These are phyloP conservation scores for Drepana arcuata DNA, from an alignment of 1,140 invertebrate genomes.

Conservation along the genomic window DNA sequence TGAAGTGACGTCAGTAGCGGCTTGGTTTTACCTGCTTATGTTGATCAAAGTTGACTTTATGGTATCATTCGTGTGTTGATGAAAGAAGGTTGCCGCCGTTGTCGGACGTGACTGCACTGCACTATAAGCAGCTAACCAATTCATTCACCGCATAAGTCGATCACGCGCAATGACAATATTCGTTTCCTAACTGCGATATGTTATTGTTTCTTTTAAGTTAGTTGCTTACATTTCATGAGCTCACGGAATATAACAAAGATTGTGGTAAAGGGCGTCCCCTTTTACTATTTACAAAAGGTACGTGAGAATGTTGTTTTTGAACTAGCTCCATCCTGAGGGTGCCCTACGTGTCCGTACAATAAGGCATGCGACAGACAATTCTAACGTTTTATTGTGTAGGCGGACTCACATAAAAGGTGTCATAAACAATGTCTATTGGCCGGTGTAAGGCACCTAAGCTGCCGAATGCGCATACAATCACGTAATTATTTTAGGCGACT, in stretches of 20 bases:
- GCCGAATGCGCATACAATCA: constrained; percentile 52
- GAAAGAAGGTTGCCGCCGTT: constrained; percentile 33
- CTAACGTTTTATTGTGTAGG: constrained; percentile 42
- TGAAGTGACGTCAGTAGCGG: too few species aligned
- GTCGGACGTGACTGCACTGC: constrained; percentile 37
- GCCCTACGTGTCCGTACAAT: constrained; percentile 56
- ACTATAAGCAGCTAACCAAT: constrained; percentile 15
- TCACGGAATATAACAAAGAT: constrained; percentile 53
- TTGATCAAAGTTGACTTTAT: too few species aligned
- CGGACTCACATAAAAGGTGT: constrained; percentile 45
- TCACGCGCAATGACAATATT: constrained; percentile 25
- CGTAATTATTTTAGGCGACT: constrained; percentile 46
- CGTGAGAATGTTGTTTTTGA: too few species aligned
- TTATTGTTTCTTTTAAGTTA: too few species aligned
- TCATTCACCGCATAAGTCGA: constrained; percentile 41
- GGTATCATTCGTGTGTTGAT: constrained; percentile 24
- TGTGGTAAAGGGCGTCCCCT: constrained; percentile 49
- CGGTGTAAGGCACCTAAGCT: constrained; percentile 41
- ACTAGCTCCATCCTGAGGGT: too few species aligned
- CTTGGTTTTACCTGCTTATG: too few species aligned
- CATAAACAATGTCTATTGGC: constrained; percentile 51
- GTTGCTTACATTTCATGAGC: constrained; percentile 61
- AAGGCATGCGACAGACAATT: constrained; percentile 37
- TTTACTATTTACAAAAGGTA: constrained; percentile 57
- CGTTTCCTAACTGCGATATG: too few species aligned